Evolutionary conservation across 2,797 vertebrate genomes (phyloP).

Genomic region (Apodemus agrarius): DNA sequence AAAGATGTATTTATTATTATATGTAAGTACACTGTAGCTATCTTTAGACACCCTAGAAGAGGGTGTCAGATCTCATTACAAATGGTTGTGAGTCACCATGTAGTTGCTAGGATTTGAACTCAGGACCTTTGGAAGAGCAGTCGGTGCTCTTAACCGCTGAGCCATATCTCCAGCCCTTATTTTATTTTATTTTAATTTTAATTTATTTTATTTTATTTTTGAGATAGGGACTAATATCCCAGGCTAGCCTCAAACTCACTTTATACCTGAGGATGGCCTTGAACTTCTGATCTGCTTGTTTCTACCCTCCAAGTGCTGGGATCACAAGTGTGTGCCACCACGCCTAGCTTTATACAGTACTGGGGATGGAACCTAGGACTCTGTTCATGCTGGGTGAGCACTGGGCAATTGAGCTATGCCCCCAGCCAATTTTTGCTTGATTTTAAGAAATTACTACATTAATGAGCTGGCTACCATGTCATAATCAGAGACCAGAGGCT

Average conservation of each 20-base stretch:
- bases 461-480: not conserved
- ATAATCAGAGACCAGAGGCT: slow-evolving; percentile 18
- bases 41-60: too few species aligned
- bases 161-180: too few species aligned
- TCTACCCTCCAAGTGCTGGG: not conserved
- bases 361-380: not conserved
- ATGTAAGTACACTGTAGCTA: too few species aligned
- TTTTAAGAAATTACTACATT: slow-evolving; percentile 34
- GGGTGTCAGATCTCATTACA: too few species aligned
- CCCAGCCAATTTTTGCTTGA: not conserved
- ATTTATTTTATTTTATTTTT: not conserved
- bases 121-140: too few species aligned
- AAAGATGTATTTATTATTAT: too few species aligned
- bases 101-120: too few species aligned
- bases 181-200: too few species aligned
- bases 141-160: too few species aligned
- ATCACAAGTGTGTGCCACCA: not conserved
- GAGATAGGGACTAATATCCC: not conserved
- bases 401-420: not conserved
- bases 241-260: not conserved
- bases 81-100: too few species aligned
- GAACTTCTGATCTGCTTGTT: not conserved
- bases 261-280: not conserved
- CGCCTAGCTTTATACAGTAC: not conserved
- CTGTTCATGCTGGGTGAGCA: not conserved